Conservation (phyloP, 2,113 vertebrate genomes). For the Cyprinus carpio region DNA sequence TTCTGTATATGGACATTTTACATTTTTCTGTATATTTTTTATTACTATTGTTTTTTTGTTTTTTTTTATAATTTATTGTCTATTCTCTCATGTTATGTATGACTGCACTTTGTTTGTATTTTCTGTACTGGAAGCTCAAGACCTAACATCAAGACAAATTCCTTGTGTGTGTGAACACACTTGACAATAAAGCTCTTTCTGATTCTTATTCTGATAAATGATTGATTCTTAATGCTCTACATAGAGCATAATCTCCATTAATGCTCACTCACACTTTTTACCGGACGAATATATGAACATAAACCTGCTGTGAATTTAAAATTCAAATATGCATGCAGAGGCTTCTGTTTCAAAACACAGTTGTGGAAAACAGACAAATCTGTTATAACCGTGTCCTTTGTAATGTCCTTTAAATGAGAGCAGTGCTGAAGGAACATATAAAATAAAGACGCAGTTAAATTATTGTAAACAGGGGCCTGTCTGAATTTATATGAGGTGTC, state of each 20-base stretch:
- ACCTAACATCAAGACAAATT: too few species aligned
- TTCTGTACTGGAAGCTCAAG: too few species aligned
- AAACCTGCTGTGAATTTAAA: not conserved
- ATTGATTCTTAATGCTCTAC: not conserved
- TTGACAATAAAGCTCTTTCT: too few species aligned
- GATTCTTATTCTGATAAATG: not conserved
- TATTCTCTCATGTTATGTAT: too few species aligned
- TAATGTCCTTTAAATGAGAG: not conserved
- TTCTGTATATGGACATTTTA: too few species aligned
- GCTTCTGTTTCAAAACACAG: not conserved
- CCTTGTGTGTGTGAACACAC: too few species aligned
- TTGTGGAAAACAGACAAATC: not conserved
- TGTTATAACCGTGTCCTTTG: not conserved
- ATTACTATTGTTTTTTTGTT: too few species aligned
- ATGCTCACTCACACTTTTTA: not conserved
- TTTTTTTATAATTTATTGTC: too few species aligned
- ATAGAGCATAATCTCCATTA: not conserved
- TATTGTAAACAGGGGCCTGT: conserved; percentile 58
- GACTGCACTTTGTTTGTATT: too few species aligned
- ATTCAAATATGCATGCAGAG: not conserved
- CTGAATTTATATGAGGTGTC: conserved; percentile 65
- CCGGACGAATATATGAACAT: not conserved
- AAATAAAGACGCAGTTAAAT: conserved; percentile 49
- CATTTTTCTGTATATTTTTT: too few species aligned
- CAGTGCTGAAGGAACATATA: conserved; percentile 33